Conservation (phyloP, 2,797 vertebrate genomes). For the Percopsis omiscomaycus region DNA sequence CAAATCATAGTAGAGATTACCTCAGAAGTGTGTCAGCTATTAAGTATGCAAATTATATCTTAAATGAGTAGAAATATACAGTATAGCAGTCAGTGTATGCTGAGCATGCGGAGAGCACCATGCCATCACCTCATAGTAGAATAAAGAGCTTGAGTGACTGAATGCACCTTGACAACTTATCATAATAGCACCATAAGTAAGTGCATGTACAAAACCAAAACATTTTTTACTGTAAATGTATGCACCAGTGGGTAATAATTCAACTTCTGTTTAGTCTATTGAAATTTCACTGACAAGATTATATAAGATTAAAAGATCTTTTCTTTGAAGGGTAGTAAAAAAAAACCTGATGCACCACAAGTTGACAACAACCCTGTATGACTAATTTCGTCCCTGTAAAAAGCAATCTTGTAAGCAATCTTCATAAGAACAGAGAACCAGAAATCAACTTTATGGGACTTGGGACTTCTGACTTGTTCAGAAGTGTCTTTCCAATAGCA, state of each 20-base stretch:
- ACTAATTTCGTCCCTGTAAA: constrained; percentile 56
- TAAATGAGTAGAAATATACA: constrained; percentile 29
- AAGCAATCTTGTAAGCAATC: constrained; percentile 62
- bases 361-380: constrained; percentile 38
- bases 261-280: constrained; percentile 37
- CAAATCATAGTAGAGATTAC: constrained; percentile 17
- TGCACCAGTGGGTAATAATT: constrained; percentile 42
- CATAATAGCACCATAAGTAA: constrained; percentile 67
- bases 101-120: constrained; percentile 65
- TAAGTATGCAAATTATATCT: constrained; percentile 30
- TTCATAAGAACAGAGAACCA: constrained; percentile 53
- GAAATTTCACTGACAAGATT: constrained; percentile 27
- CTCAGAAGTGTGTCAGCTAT: constrained; percentile 11
- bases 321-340: constrained; percentile 37
- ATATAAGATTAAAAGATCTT: constrained; percentile 40
- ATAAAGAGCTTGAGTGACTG: constrained; percentile 41
- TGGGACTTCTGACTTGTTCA: constrained; percentile 33
- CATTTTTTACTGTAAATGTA: constrained; percentile 36
- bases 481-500: constrained; percentile 58
- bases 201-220: constrained; percentile 33
- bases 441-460: constrained; percentile 42
- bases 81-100: constrained; percentile 32
- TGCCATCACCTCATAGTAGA: constrained; percentile 37
- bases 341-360: constrained; percentile 44
- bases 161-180: constrained; percentile 51